Evolutionary conservation across 1,140 invertebrate genomes (phyloP), one percentile per base, ranked within the genome.

Genomic region (Solenopsis invicta): DNA sequence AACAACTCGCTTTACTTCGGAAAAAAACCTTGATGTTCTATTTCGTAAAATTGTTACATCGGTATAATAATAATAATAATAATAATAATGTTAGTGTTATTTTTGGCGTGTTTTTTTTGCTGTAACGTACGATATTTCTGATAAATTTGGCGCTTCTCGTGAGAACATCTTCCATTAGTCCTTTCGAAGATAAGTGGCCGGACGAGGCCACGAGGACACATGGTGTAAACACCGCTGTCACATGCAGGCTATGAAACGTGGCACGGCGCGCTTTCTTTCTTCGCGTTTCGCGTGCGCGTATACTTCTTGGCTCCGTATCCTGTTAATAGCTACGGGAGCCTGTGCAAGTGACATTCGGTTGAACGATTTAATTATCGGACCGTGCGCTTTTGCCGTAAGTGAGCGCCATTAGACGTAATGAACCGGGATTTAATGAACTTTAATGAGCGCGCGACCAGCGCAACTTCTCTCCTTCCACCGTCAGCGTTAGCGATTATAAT

Each of bases 381-480:
- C 18, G 62, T 12, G 52, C 80, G 21, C 50, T 48, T 87, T 72
- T 87, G 72, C n/a, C 72, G 59, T 77, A 87, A 87, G 86, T 88
- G 71, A 80, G 74, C 62, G 78, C 75, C 86, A 87, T 89, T 87
- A 87, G 72, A 59, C 54, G 72, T 69, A 69, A 69, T 69, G 66
- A 69, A 84, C 74, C 77, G 80, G 88, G 69, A 87, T 90, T 87
- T 90, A 91, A 91, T 87, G 88, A 90, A 90, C 85, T 87, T 90
- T 90, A 90, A 91, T 71, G 88, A 91, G 67, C 61, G 64, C 50
- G 24, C 61, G 45, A 52, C 66, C 69, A 45, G 66, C 72, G 59
- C 81, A 74, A 56, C 54, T 48, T 81, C 48, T 48, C 74, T 81
- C 29, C 21, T 69, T 34, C 24, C 45, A 12, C 41, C 29, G 64